A percentile compares a stretch with the other conserved stretches of the same genome.
phyloP scores from a whole-genome alignment of 2,888 invertebrate genomes.

The Lamellibrachia satsuma region DNA sequence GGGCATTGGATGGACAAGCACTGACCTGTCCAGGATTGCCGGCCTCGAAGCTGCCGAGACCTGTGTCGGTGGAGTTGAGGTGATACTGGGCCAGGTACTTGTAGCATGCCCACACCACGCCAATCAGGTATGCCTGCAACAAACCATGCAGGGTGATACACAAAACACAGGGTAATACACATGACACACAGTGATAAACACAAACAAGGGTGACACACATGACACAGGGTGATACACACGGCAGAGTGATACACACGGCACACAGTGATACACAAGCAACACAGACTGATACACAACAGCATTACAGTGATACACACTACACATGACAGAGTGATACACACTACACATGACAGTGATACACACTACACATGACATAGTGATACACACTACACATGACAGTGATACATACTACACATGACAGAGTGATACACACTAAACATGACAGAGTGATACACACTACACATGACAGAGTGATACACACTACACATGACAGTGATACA shows the following conservation, averaged over 20 bases:
- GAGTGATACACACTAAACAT: background rate
- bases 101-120: slow-evolving; percentile 65
- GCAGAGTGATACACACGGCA: background rate
- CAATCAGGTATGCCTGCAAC: slow-evolving; percentile 62
- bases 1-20: background rate
- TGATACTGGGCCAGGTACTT: slow-evolving; percentile 51
- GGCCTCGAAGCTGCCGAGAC: background rate
- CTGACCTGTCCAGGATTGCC: background rate
- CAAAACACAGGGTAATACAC: background rate
- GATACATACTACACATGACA: background rate
- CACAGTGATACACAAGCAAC: background rate
- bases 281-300: background rate
- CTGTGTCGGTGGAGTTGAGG: background rate
- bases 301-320: background rate
- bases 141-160: background rate
- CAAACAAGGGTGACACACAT: background rate
- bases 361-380: background rate
- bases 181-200: background rate
- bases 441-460: too few relatives aligned
- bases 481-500: too few relatives aligned
- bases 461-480: background rate
- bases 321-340: background rate
- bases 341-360: background rate
- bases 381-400: background rate
- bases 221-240: background rate